Base-by-base conservation (phyloP, 2,113 vertebrate species). In the Parus major region DNA sequence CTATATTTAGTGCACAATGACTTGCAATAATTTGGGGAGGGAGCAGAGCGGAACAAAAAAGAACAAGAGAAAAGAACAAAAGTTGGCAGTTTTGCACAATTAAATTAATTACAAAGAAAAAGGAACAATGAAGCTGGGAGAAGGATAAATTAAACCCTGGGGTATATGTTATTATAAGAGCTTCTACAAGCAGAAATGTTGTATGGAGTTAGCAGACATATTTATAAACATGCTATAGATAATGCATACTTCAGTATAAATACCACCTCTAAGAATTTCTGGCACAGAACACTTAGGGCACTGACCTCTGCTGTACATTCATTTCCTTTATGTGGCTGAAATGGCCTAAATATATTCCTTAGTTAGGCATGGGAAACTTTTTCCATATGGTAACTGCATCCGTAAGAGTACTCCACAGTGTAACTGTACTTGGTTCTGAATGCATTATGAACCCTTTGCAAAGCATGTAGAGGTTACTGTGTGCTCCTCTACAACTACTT, bases 1-100 rank as follows among this genome's bases (percentile, higher is more conserved):
- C 97, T 98, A 98, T 98, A 98, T 98, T 98, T 98, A 98, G 98
- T 96, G 71, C 94, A 97, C 96, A 97, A 96, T 98, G 98, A 98
- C 97, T 98, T 98, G 98, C 98, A 98, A 98, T 97, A 98, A 98
- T 97, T 93, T 95, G 89, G 42, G n/a, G 17, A 49, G 41, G 56
- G 91, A 66, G 11, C 3, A 92, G 83, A 91, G 76, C 95, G 56
- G 83, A 78, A 95, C 41, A 88, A 42, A 90, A 84, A 95, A 79
- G 85, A 95, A 86, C 66, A 93, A 64, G 92, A 84, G 68, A 77
- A 88, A 86, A 83, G 60, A 93, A 66, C 24, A 73, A 95, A 97
- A 97, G 84, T 91, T 96, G 95, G 92, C 82, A 33, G 78, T 61
- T 8, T 92, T 88, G 16, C 47, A 88, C 82, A 90, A 96, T 94